Conservation (phyloP, 2,888 invertebrate genomes). For the Molorchus minor region DNA sequence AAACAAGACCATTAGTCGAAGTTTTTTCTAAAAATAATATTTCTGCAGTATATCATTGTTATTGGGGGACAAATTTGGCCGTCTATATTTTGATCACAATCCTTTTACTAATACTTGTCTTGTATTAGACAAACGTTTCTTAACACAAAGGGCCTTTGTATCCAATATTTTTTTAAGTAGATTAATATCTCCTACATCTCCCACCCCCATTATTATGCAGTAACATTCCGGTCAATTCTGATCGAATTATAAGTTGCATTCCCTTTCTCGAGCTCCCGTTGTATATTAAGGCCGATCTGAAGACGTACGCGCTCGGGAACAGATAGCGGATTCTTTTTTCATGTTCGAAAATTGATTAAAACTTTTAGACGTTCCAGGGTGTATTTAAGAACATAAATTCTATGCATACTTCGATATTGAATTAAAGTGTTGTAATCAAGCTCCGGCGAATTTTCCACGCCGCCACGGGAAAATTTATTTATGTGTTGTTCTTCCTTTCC, state of each 20-base stretch:
- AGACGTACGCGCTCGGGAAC: constrained; percentile 30
- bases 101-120: too few relatives aligned
- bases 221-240: constrained; percentile 46
- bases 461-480: constrained; percentile 54
- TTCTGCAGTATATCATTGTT: too few relatives aligned
- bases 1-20: too few relatives aligned
- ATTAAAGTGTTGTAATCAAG: constrained; percentile 62
- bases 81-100: too few relatives aligned
- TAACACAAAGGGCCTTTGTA: not conserved
- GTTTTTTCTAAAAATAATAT: too few relatives aligned
- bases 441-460: constrained; percentile 50
- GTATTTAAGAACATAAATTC: constrained; percentile 64
- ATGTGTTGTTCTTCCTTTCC: constrained; percentile 57
- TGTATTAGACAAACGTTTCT: too few relatives aligned
- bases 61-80: too few relatives aligned
- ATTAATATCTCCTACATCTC: constrained; percentile 35
- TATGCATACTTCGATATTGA: constrained; percentile 64
- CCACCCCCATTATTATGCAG: constrained; percentile 44
- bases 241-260: constrained; percentile 47
- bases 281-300: constrained; percentile 39
- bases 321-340: constrained; percentile 57
- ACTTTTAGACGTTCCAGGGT: constrained; percentile 61
- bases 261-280: constrained; percentile 46
- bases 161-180: constrained; percentile 29
- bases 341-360: constrained; percentile 64